A percentile compares a stretch with the other conserved stretches of the same genome.
Evolutionary conservation across 92 coral and sea anemone species (phyloP).

Genomic region (Parazoanthus darwini): DNA sequence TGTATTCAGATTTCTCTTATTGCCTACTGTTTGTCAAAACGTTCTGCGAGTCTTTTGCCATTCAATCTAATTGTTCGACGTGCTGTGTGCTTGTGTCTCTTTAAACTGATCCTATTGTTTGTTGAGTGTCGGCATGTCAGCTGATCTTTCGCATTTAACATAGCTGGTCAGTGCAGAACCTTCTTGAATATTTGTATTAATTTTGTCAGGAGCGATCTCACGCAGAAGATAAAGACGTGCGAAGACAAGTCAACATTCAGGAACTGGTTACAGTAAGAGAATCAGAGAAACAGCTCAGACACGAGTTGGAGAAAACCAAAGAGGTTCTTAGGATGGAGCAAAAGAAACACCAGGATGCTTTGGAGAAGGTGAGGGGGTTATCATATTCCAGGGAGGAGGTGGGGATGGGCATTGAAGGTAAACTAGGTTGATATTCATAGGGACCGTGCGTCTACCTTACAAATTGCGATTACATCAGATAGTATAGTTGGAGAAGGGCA

Average conservation of each 20-base stretch:
- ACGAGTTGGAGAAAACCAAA: slow-evolving; percentile 72
- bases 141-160: not conserved
- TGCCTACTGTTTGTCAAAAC: no score
- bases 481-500: slow-evolving; percentile 55
- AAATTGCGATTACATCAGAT: no score
- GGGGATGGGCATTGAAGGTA: not conserved
- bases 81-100: no score
- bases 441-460: no score
- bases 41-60: no score
- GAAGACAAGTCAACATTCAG: slow-evolving; percentile 91
- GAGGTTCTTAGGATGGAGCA: slow-evolving; percentile 79
- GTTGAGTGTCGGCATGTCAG: not conserved
- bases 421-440: no score
- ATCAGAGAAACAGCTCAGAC: slow-evolving; percentile 77
- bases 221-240: slow-evolving; percentile 86
- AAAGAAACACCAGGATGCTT: slow-evolving; percentile 69
- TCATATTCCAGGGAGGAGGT: not conserved
- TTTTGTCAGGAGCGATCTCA: slow-evolving; percentile 86
- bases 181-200: not conserved
- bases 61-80: no score
- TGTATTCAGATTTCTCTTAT: no score
- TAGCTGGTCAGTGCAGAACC: not conserved
- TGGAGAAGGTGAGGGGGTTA: slow-evolving; percentile 70
- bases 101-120: no score
- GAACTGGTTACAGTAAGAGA: slow-evolving; percentile 91